These are phyloP conservation scores for Hylaeus volcanicus DNA, from an alignment of 1,140 invertebrate species.

Conservation along the genomic window DNA sequence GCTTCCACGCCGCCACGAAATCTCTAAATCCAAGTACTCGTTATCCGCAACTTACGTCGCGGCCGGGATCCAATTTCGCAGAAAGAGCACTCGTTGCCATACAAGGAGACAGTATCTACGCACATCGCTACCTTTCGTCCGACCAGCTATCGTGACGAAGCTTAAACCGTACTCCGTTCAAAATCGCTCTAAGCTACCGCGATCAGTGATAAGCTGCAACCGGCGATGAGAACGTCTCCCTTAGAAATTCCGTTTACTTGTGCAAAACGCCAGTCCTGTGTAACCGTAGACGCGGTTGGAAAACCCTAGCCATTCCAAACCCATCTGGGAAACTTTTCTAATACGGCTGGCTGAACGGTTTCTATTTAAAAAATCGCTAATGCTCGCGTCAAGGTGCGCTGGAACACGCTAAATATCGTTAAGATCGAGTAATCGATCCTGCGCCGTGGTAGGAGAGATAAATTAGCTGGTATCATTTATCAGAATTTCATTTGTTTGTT, in stretches of 20 bases:
- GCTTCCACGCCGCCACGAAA: background rate
- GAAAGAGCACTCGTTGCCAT: slow-evolving; percentile 17
- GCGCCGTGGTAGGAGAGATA: too few species aligned
- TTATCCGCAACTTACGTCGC: slow-evolving; percentile 40
- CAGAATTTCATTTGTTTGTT: slow-evolving; percentile 33
- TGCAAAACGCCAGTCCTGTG: background rate
- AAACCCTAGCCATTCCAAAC: background rate
- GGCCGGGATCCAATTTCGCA: slow-evolving; percentile 29
- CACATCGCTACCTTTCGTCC: slow-evolving; percentile 17
- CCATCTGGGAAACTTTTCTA: background rate
- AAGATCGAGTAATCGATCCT: too few species aligned
- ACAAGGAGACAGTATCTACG: slow-evolving; percentile 38
- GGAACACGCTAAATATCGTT: too few species aligned
- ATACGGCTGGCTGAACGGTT: too few species aligned
- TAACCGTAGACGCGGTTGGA: background rate
- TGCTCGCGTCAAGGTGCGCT: too few species aligned
- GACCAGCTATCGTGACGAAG: slow-evolving; percentile 28
- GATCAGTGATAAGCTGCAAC: slow-evolving; percentile 39
- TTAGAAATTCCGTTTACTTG: slow-evolving; percentile 25
- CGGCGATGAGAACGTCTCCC: background rate
- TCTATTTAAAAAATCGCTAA: too few species aligned
- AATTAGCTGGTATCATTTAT: slow-evolving; percentile 6
- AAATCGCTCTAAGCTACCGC: slow-evolving; percentile 33
- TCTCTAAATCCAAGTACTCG: slow-evolving; percentile 34
- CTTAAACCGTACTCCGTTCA: slow-evolving; percentile 24